Percentiles rank a stretch among this genome's conserved stretches.
phyloP scores from a whole-genome alignment of 2,797 vertebrate species.

The Scolopax rusticola region DNA sequence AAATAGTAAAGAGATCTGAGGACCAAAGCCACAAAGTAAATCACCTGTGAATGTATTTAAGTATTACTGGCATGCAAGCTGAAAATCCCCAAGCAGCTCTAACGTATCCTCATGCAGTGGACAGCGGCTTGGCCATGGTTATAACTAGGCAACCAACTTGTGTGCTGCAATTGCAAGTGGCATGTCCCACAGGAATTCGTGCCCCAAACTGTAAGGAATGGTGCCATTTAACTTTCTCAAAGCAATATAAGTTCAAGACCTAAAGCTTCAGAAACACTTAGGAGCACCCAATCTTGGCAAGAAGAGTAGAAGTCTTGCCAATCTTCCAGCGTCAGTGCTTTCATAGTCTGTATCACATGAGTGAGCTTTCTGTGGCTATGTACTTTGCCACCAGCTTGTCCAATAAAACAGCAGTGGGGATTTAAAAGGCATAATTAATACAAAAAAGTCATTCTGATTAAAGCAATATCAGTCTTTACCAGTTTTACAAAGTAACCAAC shows the following conservation, averaged over 20 bases:
- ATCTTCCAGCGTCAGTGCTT: background rate
- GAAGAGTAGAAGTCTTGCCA: background rate
- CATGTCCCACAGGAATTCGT: background rate
- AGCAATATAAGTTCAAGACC: background rate
- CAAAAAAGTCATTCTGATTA: background rate
- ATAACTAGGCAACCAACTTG: background rate
- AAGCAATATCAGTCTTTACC: background rate
- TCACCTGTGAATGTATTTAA: background rate
- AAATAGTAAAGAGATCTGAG: background rate
- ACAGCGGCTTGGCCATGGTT: background rate
- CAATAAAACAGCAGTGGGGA: background rate
- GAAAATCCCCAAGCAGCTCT: background rate
- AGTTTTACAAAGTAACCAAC: background rate
- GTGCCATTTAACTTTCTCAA: background rate
- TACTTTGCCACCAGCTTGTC: background rate
- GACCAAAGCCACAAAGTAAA: background rate
- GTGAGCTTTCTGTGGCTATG: background rate
- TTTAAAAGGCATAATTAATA: slow-evolving; percentile 4
- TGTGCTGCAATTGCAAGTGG: background rate
- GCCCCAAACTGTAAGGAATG: background rate
- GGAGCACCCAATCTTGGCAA: background rate
- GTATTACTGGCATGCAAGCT: background rate
- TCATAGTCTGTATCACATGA: background rate
- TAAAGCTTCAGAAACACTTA: background rate
- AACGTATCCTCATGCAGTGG: background rate